Conservation (phyloP, 1,140 invertebrate species). For the Meloidogyne floridensis region DNA sequence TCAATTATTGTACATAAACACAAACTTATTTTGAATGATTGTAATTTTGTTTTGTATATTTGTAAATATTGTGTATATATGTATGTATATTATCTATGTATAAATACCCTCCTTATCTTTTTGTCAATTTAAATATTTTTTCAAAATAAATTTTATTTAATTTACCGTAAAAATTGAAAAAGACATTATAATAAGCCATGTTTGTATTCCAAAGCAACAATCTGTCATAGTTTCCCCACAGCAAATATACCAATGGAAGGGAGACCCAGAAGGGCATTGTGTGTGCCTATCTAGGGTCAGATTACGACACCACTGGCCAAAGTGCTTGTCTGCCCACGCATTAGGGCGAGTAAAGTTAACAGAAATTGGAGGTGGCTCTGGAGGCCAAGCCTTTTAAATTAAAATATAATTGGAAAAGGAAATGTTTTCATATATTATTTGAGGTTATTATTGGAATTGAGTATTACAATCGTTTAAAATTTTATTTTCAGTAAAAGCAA, state of each 20-base stretch:
- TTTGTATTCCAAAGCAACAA: slow-evolving; percentile 49
- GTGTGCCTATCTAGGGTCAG: slow-evolving; percentile 46
- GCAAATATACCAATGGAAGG: slow-evolving; percentile 55
- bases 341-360: slow-evolving; percentile 29
- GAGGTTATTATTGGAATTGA: not conserved
- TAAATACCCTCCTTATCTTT: not conserved
- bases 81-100: not conserved
- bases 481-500: not conserved
- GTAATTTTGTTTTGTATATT: not conserved
- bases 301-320: slow-evolving; percentile 53
- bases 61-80: not conserved
- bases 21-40: not conserved
- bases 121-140: not conserved
- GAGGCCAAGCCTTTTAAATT: slow-evolving; percentile 17
- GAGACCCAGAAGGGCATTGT: slow-evolving; percentile 52
- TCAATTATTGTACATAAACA: slow-evolving; percentile 12
- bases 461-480: not conserved
- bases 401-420: not conserved
- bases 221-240: slow-evolving; percentile 43
- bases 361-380: not conserved
- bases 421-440: too few species aligned
- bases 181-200: slow-evolving; percentile 49
- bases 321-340: slow-evolving; percentile 43
- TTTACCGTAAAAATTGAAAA: slow-evolving; percentile 41
- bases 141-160: not conserved